Evolutionary conservation across 2,113 vertebrate genomes (phyloP), one percentile per base, ranked within the genome.

Genomic region (Noturus placidus): DNA sequence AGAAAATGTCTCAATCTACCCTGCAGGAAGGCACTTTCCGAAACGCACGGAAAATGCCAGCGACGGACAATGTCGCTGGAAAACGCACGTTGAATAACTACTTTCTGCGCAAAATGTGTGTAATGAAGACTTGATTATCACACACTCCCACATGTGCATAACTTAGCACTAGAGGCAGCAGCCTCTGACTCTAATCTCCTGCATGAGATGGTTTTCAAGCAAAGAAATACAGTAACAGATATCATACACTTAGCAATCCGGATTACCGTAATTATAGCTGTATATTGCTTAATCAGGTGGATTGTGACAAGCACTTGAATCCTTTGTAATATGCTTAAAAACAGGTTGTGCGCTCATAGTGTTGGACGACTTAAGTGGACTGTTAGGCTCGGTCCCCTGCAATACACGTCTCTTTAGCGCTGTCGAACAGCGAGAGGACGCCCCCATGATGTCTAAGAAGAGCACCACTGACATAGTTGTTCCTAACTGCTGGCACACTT

Each of bases 1-100:
- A 92, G 83, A 84, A 88, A 86, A 90, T 74, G 89, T 86, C 90
- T 89, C 90, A 86, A 88, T 91, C 85, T 89, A 86, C 83, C 87
- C 87, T 46, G 52, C 76, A 85, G 81, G 88, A 83, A 59, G 30
- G 67, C 82, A 80, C 59, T 70, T 81, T 27, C 70, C 22, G 56
- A 87, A 76, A 69, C 11, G 35, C 35, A 72, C 82, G 56, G 77
- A 87, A 90, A 89, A 86, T 70, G 79, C 81, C 86, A 80, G 63
- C 22, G 82, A 74, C 19, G 14, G n/a, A n/a, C n/a, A n/a, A n/a
- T 61, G 46, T 85, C 25, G 25, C n/a, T 57, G 20, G 61, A 86
- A 83, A 42, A 82, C 35, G 2, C 57, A 76, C 14, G 54, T 70
- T 33, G 63, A 83, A 87, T 81, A 70, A 80, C 82, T 77, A 67